Evolutionary conservation across 2,888 invertebrate genomes (phyloP), one percentile per base, ranked within the genome.

Genomic region (Vannuccia rotundouncinata): DNA sequence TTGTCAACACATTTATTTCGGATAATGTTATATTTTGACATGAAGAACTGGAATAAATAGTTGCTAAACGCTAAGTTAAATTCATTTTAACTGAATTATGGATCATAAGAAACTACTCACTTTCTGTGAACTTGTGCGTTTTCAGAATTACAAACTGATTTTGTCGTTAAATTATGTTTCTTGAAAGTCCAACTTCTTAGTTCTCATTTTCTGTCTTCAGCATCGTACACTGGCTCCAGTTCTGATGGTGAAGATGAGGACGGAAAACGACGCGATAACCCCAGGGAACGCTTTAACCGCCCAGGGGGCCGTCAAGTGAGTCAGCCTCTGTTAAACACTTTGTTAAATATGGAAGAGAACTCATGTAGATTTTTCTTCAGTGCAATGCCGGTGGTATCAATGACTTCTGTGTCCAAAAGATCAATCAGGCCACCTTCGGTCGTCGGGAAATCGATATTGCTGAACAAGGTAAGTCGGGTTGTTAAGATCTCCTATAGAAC

Each of bases 401-500:
- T 0, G 94, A 96, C 83, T 96, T 97, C 89, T 97, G 97, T 89
- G 95, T 98, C 29, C 91, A 94, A 80, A 96, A 95, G 86, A 92
- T 98, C 82, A 93, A 92, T 82, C 94, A 95, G 86, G 93, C 94
- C 85, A 94, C 94, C 0, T 96, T 95, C 86, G 98, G 98, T 0
- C 90, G 97, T 31, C 89, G 96, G 66, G 97, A 98, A 90, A 97
- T 98, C 83, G 95, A 97, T 90, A 96, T 98, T 83, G 97, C 97
- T 0, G 96, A 98, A 86, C 96, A 97, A 90, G 92, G 92, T 92
- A 86, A 83, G 83, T 76, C 31, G 1, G n/a, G n/a, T n/a, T n/a
- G n/a, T n/a, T 74, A n/a, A n/a, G n/a, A n/a, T n/a, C n/a, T n/a
- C n/a, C n/a, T n/a, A n/a, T n/a, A n/a, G n/a, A n/a, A n/a, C n/a